These are phyloP conservation scores for Alectoris magna DNA, from an alignment of 2,797 vertebrate species.

Conservation along the genomic window DNA sequence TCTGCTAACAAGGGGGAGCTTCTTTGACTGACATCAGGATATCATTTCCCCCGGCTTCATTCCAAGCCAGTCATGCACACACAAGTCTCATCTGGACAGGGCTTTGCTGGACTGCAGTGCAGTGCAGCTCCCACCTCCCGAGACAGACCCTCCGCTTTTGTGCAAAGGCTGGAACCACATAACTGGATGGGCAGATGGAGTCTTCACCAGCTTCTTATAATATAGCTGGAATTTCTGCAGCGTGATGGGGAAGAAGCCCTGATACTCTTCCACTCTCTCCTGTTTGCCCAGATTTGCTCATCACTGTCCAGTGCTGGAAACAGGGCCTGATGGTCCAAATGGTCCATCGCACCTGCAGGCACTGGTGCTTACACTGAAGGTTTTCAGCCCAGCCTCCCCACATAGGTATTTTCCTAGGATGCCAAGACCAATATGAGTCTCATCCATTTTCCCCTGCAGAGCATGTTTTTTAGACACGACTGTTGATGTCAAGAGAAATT, in stretches of 20 bases:
- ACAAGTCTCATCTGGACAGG: neutral
- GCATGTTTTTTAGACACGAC: constrained; percentile 42
- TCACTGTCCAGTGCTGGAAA: neutral
- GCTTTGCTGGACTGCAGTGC: rapidly evolving
- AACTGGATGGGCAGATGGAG: neutral
- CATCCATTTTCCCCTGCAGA: constrained; percentile 29
- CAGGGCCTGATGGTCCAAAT: neutral
- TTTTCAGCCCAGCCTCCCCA: neutral
- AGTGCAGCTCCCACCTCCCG: neutral
- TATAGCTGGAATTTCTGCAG: neutral
- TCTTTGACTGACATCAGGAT: neutral
- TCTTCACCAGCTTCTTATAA: neutral
- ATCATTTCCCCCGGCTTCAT: neutral
- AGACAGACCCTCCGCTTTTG: neutral
- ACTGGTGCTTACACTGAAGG: neutral
- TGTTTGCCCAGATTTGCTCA: neutral
- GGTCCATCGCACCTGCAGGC: neutral
- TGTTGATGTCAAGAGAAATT: constrained; percentile 65
- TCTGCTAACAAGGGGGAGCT: neutral
- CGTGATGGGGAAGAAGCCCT: neutral
- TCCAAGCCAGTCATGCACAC: neutral
- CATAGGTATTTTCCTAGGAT: neutral
- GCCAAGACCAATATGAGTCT: neutral
- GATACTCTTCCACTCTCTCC: neutral
- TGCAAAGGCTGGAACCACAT: neutral